Conservation (phyloP, 2,113 vertebrate genomes). For the Eleginops maclovinus region DNA sequence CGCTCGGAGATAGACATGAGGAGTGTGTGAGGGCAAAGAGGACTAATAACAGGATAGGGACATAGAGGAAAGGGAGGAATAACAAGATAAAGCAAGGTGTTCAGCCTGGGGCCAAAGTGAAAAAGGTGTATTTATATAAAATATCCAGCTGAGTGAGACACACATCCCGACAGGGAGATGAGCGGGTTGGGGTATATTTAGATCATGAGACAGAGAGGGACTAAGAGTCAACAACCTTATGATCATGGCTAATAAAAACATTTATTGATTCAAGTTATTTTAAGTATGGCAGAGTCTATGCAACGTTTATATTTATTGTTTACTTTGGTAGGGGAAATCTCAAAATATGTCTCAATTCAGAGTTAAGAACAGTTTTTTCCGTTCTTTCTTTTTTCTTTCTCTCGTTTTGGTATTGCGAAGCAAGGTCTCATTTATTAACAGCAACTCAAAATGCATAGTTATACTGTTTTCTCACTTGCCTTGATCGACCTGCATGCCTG, state of each 20-base stretch:
- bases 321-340: not conserved
- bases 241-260: not conserved
- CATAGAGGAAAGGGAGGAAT: not conserved
- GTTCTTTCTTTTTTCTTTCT: slow-evolving; percentile 25
- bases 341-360: not conserved
- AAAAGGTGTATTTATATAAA: slow-evolving; percentile 5
- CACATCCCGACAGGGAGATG: slow-evolving; percentile 18
- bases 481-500: not conserved
- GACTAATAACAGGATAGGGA: slow-evolving; percentile 9
- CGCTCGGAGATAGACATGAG: slow-evolving; percentile 45
- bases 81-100: not conserved
- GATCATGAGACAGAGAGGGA: not conserved
- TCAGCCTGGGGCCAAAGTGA: not conserved
- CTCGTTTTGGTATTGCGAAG: slow-evolving; percentile 1
- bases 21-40: slow-evolving; percentile 16
- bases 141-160: slow-evolving; percentile 1
- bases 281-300: not conserved
- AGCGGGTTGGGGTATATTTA: slow-evolving; percentile 14
- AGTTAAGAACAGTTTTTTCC: not conserved
- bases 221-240: not conserved
- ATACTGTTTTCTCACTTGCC: not conserved
- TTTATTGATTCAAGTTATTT: slow-evolving; percentile 14
- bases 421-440: not conserved
- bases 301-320: slow-evolving; percentile 44
- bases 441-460: not conserved